phyloP scores from a whole-genome alignment of 2,113 vertebrate species.

The Axis porcinus region DNA sequence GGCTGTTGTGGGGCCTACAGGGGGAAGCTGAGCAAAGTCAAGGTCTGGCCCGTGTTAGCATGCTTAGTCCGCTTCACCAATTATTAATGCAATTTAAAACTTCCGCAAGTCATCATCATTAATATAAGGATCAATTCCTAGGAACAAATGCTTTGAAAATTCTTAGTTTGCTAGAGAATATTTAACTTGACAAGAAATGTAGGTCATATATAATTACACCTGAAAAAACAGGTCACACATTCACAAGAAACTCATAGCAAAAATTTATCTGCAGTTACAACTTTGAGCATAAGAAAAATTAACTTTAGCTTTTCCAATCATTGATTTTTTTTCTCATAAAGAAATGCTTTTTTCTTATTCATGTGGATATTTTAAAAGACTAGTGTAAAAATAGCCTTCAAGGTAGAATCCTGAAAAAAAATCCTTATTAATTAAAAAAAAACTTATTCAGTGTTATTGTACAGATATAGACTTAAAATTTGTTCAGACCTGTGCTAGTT shows the following conservation, averaged over 20 bases:
- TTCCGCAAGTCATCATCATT: not conserved
- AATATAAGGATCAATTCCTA: not conserved
- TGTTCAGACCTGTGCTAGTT: not conserved
- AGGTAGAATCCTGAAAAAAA: not conserved
- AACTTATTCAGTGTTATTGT: not conserved
- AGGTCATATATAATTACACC: not conserved
- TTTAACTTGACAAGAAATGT: slow-evolving; percentile 5
- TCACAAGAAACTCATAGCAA: not conserved
- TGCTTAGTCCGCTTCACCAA: not conserved
- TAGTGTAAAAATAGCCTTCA: not conserved
- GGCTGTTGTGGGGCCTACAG: not conserved
- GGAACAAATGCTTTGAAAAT: not conserved
- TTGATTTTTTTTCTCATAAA: not conserved
- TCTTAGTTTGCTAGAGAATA: not conserved
- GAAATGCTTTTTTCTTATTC: not conserved
- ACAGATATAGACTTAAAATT: not conserved
- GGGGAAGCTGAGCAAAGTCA: not conserved
- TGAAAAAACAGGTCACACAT: not conserved
- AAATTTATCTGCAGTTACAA: not conserved
- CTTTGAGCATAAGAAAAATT: not conserved
- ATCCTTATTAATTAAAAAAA: not conserved
- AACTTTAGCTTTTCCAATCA: not conserved
- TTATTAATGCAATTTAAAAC: not conserved
- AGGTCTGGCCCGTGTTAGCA: not conserved
- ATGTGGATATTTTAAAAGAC: not conserved